Percentiles rank a stretch among this genome's conserved stretches.
Evolutionary conservation across 1,140 invertebrate species (phyloP).

Genomic region (Brachionus plicatilis): DNA sequence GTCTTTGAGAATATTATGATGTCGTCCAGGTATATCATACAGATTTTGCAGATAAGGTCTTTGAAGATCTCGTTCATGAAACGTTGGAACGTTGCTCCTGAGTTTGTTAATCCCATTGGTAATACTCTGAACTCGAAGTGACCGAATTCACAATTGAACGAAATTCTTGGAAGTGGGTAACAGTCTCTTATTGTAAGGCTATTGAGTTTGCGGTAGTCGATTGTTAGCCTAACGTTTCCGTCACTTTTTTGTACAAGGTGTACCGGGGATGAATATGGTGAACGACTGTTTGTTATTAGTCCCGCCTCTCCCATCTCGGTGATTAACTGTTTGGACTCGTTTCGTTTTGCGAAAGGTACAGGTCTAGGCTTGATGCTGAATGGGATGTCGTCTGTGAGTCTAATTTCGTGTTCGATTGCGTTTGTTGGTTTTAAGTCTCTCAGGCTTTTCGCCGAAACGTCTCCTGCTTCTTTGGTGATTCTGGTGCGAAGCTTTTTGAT

Average conservation of each 20-base stretch:
- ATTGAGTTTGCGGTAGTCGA: neutral
- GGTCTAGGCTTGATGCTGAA: too few species aligned
- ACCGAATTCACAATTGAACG: conserved; percentile 40
- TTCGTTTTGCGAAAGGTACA: too few species aligned
- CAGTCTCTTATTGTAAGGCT: neutral
- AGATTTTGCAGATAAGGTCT: neutral
- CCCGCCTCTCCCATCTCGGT: too few species aligned
- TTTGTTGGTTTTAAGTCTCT: too few species aligned
- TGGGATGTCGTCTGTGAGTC: too few species aligned
- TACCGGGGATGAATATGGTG: neutral
- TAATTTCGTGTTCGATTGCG: too few species aligned
- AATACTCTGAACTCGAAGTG: conserved; percentile 39
- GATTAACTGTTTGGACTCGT: too few species aligned
- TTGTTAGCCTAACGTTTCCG: neutral
- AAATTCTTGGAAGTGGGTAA: conserved; percentile 13
- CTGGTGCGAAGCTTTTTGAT: too few species aligned
- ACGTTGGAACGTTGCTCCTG: conserved; percentile 40
- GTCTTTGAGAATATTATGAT: neutral
- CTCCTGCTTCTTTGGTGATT: too few species aligned
- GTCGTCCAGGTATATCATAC: neutral
- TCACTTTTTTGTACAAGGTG: neutral
- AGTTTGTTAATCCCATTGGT: conserved; percentile 36
- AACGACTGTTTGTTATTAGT: too few species aligned
- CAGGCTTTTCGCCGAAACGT: too few species aligned
- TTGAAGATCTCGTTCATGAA: conserved; percentile 29